These are phyloP conservation scores for Belgica antarctica DNA, from an alignment of 2,888 invertebrate species.

Conservation along the genomic window DNA sequence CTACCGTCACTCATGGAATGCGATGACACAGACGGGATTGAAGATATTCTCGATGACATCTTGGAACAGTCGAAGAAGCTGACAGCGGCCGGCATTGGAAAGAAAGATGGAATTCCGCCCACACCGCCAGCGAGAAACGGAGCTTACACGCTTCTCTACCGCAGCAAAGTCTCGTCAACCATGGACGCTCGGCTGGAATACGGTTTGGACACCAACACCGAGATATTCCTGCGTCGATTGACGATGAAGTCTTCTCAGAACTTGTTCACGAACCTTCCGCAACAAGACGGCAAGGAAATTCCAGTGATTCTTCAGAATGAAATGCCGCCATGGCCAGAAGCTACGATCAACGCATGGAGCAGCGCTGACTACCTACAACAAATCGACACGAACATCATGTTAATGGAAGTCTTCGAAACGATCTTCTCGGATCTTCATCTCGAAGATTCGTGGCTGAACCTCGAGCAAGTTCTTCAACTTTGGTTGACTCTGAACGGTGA, in stretches of 20 bases:
- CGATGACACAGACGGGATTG: conserved; percentile 73
- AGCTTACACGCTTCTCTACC: conserved; percentile 45
- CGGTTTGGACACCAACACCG: conserved; percentile 74
- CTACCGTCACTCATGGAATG: conserved; percentile 73
- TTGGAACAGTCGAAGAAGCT: conserved; percentile 61
- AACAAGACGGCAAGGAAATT: conserved; percentile 52
- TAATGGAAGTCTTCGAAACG: conserved; percentile 67
- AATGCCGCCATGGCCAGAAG: conserved; percentile 55
- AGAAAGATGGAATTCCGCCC: background rate
- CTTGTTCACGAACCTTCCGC: conserved; percentile 53
- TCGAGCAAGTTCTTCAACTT: conserved; percentile 80
- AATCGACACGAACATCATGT: conserved; percentile 59
- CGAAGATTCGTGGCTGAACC: conserved; percentile 67
- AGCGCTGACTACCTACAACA: conserved; percentile 57
- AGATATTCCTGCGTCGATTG: conserved; percentile 70
- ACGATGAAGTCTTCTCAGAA: conserved; percentile 62
- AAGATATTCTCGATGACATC: conserved; percentile 71
- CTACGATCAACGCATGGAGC: conserved; percentile 57
- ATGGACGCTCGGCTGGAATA: conserved; percentile 76
- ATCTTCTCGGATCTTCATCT: conserved; percentile 66
- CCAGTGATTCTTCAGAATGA: conserved; percentile 51
- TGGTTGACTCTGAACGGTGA: conserved; percentile 82
- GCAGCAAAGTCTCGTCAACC: conserved; percentile 63
- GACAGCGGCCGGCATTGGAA: conserved; percentile 45
- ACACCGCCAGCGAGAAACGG: background rate